phyloP scores from a whole-genome alignment of 53 echinoderm and acorn worm genomes.

The Hippasteria phrygiana region DNA sequence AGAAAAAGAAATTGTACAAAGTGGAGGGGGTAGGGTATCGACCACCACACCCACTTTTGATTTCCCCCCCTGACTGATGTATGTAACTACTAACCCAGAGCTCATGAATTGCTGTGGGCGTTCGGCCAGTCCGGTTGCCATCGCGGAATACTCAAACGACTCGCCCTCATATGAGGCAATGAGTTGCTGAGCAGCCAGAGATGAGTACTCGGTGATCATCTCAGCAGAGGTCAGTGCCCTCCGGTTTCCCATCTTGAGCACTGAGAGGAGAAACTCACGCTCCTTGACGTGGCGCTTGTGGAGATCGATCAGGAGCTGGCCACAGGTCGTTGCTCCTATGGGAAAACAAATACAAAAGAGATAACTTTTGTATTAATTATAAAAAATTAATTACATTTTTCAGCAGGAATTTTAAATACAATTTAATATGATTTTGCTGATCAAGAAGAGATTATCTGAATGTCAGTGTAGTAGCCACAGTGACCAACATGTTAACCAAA shows the following conservation, averaged over 20 bases:
- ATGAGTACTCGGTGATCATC: conserved; percentile 95
- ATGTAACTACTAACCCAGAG: conserved; percentile 55
- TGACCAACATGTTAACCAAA: not conserved
- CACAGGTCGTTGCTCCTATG: conserved; percentile 82
- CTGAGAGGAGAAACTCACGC: conserved; percentile 86
- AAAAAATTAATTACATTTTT: no score
- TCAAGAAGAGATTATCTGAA: no score
- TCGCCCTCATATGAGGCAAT: conserved; percentile 77
- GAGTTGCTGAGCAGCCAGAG: conserved; percentile 82
- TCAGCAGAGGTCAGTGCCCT: conserved; percentile 88
- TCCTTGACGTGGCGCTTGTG: conserved; percentile 85
- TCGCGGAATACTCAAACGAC: conserved; percentile 88
- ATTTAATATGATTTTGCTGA: no score
- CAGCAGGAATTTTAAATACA: no score
- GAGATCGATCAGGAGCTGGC: conserved; percentile 89
- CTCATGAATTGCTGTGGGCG: conserved; percentile 90
- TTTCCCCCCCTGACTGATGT: not conserved
- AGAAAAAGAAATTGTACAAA: no score
- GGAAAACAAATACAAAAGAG: not conserved
- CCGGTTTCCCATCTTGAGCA: conserved; percentile 81
- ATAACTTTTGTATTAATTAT: no score
- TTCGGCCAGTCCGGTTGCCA: conserved; percentile 89
- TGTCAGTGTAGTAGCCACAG: not conserved
- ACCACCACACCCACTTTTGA: not conserved
- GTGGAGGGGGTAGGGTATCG: no score